Evolutionary conservation across 1,140 invertebrate species (phyloP), one percentile per base, ranked within the genome.

Genomic region (Lucilia cuprina): DNA sequence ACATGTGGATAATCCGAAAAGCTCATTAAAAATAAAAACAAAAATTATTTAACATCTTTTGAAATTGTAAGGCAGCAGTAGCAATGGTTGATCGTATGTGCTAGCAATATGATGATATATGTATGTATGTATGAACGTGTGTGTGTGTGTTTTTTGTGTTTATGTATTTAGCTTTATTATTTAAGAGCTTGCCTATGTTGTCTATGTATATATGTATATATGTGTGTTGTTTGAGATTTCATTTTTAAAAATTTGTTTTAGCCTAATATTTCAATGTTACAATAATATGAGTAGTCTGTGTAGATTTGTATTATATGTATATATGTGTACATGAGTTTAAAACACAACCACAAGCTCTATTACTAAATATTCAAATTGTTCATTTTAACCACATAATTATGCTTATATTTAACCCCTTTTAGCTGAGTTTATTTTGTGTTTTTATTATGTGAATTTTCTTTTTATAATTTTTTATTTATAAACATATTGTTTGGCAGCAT

Each of bases 361-460:
- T 17, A 55, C 50, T 55, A 80, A 80, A 80, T 80, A 70, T 82
- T 70, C 34, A 84, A 84, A 84, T 84, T 82, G 80, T 77, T 82
- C 80, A 82, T 84, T 84, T 89, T 88, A 89, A 89, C 87, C 88
- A 87, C 88, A 89, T 89, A 89, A 89, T 89, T 89, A 89, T 88
- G 88, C 87, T 86, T 87, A 89, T 89, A 89, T 89, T 89, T 89
- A 89, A 89, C 87, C 88, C 88, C 86, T 65, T 82, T 84, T 82
- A 82, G 83, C 78, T 41, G 14, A 19, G 49, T n/a, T 60, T 82
- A 12, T 82, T 50, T 55, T 50, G n/a, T 34, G 13, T 74, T 74
- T 10, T 75, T 34, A 30, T 30, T 30, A 2, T 30, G 25, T 78
- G 75, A 2, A 74, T 74, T 74, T 74, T 78, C 9, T 19, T 47